Base-by-base conservation (phyloP, 2,113 vertebrate species). In the Gambusia holbrooki region DNA sequence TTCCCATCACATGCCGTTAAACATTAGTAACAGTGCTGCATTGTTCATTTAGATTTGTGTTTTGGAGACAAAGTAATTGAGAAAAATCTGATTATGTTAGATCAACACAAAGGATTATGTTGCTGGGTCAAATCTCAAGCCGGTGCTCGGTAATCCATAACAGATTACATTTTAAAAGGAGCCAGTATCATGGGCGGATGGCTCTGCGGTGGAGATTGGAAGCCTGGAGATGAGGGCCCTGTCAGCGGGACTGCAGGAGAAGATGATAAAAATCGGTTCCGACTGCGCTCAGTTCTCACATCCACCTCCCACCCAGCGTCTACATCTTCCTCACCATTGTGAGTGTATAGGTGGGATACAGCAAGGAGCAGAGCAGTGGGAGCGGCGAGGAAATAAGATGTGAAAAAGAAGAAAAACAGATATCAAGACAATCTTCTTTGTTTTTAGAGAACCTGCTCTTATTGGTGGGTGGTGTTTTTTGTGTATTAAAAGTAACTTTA, bases 121-220 rank as follows among this genome's bases (percentile, higher is more conserved):
- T 89, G 85, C 90, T 86, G 77, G 87, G 87, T 92, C 88, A 91
- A 82, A 93, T 90, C 86, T 92, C 83, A 61, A 87, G 84, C 82
- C 81, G 87, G 84, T 80, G 87, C 85, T 82, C 72, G n/a, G 86
- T 90, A 93, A 92, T 92, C 90, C 89, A 67, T 90, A 73, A 88
- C 90, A 92, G 92, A 92, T 93, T 92, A 92, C 90, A 90, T 87
- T 92, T 89, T 88, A 88, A 89, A 92, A 89, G 84, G 79, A 89
- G 87, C 75, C 88, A 76, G 80, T 74, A 79, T 75, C 80, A 74
- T 27, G 83, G 32, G 45, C 42, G 79, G 82, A 69, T 66, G 81
- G 83, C 72, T 63, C 73, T 70, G 86, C 73, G 87, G 82, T 73
- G 71, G 77, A 80, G 77, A 82, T 74, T 81, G 81, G 79, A 82